Evolutionary conservation across 2,888 invertebrate genomes (phyloP).

Genomic region (Eurytoma adleriae): DNA sequence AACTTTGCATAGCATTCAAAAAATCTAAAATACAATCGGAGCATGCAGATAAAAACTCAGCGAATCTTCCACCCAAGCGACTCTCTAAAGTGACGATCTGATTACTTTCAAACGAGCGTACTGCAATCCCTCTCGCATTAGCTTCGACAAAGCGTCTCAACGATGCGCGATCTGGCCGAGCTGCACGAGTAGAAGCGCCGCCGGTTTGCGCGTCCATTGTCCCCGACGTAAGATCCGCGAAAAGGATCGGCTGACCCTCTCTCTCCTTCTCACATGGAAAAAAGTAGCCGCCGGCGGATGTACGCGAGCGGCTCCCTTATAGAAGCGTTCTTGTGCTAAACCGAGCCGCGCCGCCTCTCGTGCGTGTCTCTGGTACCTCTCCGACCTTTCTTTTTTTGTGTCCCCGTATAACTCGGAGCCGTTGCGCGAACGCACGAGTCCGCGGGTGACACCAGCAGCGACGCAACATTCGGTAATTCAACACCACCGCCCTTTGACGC

Average conservation of each 20-base stretch:
- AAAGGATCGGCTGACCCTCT: background rate
- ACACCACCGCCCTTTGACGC: constrained; percentile 46
- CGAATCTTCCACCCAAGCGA: too few species aligned
- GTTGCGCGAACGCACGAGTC: background rate
- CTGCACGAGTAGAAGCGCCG: background rate
- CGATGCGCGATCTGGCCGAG: background rate
- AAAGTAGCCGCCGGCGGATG: constrained; percentile 21
- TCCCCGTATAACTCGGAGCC: background rate
- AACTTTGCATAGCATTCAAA: too few species aligned
- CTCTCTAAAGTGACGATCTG: too few species aligned
- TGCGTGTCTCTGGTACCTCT: background rate
- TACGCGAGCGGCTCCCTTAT: constrained; percentile 2
- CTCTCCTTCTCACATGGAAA: background rate
- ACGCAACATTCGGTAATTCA: constrained; percentile 34
- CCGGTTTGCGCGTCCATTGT: background rate
- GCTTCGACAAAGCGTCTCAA: background rate
- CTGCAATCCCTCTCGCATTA: background rate
- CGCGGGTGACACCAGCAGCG: constrained; percentile 19
- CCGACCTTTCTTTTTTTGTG: background rate
- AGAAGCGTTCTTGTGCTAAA: constrained; percentile 39
- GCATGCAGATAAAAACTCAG: too few species aligned
- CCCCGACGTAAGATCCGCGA: background rate
- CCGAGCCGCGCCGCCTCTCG: constrained; percentile 23
- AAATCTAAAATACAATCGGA: too few species aligned
- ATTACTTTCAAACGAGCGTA: background rate